Conservation (phyloP, 2,113 vertebrate genomes). For the Tychaedon coryphoeus region DNA sequence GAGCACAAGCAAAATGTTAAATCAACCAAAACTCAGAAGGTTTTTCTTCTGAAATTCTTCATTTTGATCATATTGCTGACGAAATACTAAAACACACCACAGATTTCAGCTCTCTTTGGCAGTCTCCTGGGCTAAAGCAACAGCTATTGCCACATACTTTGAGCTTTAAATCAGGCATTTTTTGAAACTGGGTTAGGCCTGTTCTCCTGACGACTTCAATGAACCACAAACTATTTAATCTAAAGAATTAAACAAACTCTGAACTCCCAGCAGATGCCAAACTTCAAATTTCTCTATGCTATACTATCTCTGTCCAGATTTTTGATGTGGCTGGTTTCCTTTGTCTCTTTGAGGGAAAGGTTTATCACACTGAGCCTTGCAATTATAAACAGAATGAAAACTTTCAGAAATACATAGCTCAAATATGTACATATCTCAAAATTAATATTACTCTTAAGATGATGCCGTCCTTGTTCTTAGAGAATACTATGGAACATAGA, state of each 20-base stretch:
- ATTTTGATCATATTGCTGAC: neutral
- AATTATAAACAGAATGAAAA: neutral
- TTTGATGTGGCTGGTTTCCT: neutral
- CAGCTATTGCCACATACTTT: neutral
- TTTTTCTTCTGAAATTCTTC: neutral
- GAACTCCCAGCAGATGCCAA: neutral
- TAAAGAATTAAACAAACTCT: neutral
- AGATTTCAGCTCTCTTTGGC: neutral
- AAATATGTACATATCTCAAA: neutral
- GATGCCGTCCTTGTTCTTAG: neutral
- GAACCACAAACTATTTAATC: neutral
- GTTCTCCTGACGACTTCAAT: neutral
- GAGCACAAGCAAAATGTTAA: neutral
- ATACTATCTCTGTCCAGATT: neutral
- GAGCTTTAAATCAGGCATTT: neutral
- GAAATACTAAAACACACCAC: neutral
- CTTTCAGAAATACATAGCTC: neutral
- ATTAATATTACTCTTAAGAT: neutral
- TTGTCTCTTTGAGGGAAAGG: neutral
- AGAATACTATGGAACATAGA: neutral
- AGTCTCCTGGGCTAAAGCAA: neutral
- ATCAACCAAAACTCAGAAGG: neutral
- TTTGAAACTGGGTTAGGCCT: neutral
- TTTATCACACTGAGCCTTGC: fast-evolving
- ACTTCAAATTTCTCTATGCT: neutral